phyloP scores from a whole-genome alignment of 2,113 vertebrate genomes.

The Calypte anna region DNA sequence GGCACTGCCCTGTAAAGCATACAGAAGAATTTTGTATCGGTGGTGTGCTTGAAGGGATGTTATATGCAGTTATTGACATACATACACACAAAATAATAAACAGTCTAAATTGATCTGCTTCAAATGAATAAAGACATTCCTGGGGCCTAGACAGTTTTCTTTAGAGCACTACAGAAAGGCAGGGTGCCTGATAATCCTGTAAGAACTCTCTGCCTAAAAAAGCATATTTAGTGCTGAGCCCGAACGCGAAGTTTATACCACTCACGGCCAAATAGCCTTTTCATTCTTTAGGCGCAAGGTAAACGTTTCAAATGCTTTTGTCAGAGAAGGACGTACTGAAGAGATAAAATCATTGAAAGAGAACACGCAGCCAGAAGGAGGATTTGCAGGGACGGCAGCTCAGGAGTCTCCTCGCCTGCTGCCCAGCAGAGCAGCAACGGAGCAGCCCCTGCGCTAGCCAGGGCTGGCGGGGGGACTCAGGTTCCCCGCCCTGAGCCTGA shows the following conservation, averaged over 20 bases:
- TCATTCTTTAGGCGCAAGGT: not conserved
- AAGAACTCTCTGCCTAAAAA: not conserved
- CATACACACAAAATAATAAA: not conserved
- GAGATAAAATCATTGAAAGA: not conserved
- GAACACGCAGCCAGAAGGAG: slow-evolving; percentile 34
- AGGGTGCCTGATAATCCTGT: not conserved
- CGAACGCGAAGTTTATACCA: not conserved
- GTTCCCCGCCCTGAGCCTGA: slow-evolving; percentile 52
- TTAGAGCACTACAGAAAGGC: not conserved
- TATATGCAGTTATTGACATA: not conserved
- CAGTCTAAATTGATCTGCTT: not conserved
- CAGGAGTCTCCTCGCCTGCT: not conserved
- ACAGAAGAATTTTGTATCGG: not conserved
- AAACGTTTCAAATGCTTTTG: not conserved
- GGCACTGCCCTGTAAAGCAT: not conserved
- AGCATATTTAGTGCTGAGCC: not conserved
- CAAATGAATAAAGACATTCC: not conserved
- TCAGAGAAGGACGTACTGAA: not conserved
- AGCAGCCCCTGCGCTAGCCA: not conserved
- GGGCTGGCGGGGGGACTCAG: not conserved
- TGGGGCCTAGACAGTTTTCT: not conserved
- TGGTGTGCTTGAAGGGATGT: not conserved
- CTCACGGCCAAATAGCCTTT: rapidly evolving
- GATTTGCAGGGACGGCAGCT: not conserved
- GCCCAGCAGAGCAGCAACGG: not conserved